Evolutionary conservation across 1,140 invertebrate species (phyloP), one percentile per base, ranked within the genome.

Genomic region (Lasioglossum baleicum): DNA sequence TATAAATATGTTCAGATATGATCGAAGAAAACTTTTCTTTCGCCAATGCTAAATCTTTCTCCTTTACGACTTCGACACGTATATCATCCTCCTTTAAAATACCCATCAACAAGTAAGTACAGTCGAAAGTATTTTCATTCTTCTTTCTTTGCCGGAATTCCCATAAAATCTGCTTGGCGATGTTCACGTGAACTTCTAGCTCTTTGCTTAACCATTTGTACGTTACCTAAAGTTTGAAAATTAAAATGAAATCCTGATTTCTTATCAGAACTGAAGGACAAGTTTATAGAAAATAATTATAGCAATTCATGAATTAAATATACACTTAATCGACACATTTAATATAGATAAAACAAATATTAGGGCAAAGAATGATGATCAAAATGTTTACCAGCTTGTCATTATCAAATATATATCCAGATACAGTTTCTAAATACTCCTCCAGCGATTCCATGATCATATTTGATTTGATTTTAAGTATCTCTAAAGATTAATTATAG

Each of bases 141-240:
- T 89, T 89, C n/a, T 91, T 64, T 7, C 83, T 82, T n/a, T 90
- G 76, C 82, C 89, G 90, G 61, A 90, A 93, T 72, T 88, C 78
- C 83, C 87, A 86, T 35, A 93, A 77, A 63, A 93, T 88, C 66
- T 90, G 81, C 60, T 93, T 93, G 15, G 92, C 90, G n/a, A 88
- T 7, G 76, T 93, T 93, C 8, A 93, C 90, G 67, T 93, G 92
- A 60, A 93, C 69, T 75, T 90, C 87, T 0, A 93, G 64, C 51
- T 92, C 87, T 77, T 92, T 92, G 56, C 92, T 93, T 22, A 93
- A 64, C 91, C 92, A 93, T 87, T 93, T 93, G 61, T 93, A 93
- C 0, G 92, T 93, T 10, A 93, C 90, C 91, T 93, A 73, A 69
- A 75, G 69, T 64, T 42, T 83, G 66, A 64, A 67, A 53, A 17